A percentile compares a stretch with the other conserved stretches of the same genome.
phyloP scores from a whole-genome alignment of 2,888 invertebrate genomes.

The Beris morrisii region DNA sequence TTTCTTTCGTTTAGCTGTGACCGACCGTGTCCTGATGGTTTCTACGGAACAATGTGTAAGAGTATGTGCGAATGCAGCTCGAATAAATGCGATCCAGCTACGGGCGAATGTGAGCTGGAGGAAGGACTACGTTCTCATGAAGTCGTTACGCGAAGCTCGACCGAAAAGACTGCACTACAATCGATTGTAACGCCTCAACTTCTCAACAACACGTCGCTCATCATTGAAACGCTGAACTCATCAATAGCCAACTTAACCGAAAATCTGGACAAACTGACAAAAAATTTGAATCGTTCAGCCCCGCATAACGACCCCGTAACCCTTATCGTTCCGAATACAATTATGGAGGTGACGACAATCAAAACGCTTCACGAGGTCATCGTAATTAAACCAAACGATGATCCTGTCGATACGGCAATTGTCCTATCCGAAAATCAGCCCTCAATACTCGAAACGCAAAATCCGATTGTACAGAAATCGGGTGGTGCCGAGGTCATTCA shows the following conservation, averaged over 20 bases:
- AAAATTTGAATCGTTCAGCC: constrained; percentile 46
- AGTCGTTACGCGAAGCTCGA: neutral
- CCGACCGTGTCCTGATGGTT: constrained; percentile 50
- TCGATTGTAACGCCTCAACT: neutral
- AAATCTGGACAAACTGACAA: constrained; percentile 50
- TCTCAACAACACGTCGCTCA: constrained; percentile 49
- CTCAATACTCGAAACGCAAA: constrained; percentile 46
- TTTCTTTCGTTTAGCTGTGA: constrained; percentile 48
- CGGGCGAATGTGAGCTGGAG: constrained; percentile 39
- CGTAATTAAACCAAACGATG: constrained; percentile 45
- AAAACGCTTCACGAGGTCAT: constrained; percentile 51
- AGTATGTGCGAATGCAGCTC: constrained; percentile 49
- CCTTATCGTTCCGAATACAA: constrained; percentile 25
- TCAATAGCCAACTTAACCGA: constrained; percentile 53
- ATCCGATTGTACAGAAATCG: constrained; percentile 42
- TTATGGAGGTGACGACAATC: constrained; percentile 43
- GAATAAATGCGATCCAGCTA: constrained; percentile 45
- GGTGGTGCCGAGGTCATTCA: constrained; percentile 52
- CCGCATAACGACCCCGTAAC: constrained; percentile 34
- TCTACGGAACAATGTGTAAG: constrained; percentile 52
- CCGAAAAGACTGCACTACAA: neutral
- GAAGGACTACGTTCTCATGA: constrained; percentile 5
- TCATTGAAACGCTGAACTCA: constrained; percentile 52
- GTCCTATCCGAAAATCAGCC: constrained; percentile 31
- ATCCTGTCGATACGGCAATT: neutral